A percentile compares a stretch with the other conserved stretches of the same genome.
These are phyloP conservation scores for Scrobipalpa costella DNA, from an alignment of 2,888 invertebrate species.

Conservation along the genomic window DNA sequence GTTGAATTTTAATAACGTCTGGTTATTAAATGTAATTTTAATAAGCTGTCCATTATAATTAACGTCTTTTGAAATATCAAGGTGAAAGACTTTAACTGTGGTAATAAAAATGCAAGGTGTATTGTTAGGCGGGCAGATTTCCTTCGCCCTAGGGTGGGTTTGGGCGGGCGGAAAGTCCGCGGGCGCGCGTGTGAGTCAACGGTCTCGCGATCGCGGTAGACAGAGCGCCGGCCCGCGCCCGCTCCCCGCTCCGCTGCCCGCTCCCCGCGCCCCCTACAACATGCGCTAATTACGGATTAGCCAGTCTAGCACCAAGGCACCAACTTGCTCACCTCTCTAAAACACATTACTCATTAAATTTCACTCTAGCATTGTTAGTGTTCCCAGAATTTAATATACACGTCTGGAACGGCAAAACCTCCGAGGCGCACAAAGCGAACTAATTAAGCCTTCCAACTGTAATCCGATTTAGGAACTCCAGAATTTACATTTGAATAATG, in stretches of 20 bases:
- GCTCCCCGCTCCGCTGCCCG: slow-evolving; percentile 15
- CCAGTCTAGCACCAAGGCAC: slow-evolving; percentile 15
- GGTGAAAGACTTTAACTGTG: background rate
- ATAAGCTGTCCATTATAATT: background rate
- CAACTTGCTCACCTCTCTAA: slow-evolving; percentile 22
- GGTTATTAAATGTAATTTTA: background rate
- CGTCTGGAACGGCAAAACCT: slow-evolving; percentile 4
- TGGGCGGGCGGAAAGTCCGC: slow-evolving; percentile 18
- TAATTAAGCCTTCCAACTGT: slow-evolving; percentile 21
- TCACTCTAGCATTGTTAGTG: slow-evolving; percentile 24
- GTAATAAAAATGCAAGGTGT: background rate
- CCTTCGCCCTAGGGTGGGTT: background rate
- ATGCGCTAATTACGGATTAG: slow-evolving; percentile 27
- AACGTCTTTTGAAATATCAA: background rate
- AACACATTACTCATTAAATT: slow-evolving; percentile 23
- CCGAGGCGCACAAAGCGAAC: slow-evolving; percentile 18
- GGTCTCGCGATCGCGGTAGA: slow-evolving; percentile 39
- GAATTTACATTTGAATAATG: slow-evolving; percentile 22
- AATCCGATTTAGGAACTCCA: slow-evolving; percentile 20
- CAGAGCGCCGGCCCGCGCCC: slow-evolving; percentile 46
- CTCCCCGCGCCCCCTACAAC: slow-evolving; percentile 26
- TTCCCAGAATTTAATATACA: slow-evolving; percentile 13
- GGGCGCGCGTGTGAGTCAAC: slow-evolving; percentile 26
- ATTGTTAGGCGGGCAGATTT: slow-evolving; percentile 1
- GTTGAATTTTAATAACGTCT: slow-evolving; percentile 8